Evolutionary conservation across 2,888 invertebrate species (phyloP).

Genomic region (Catonia carolina): DNA sequence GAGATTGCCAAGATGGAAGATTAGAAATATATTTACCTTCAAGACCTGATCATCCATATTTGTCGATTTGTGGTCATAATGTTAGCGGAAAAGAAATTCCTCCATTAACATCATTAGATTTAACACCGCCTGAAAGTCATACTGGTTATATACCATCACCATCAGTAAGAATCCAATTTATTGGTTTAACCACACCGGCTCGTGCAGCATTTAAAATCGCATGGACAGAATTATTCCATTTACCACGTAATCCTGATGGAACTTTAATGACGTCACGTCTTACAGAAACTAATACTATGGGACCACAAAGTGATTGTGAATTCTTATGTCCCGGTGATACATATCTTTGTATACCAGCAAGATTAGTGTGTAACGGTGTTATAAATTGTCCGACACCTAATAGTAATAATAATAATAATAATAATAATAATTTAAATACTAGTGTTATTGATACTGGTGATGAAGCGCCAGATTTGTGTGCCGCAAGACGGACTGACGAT

Average conservation of each 20-base stretch:
- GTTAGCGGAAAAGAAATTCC: conserved; percentile 71
- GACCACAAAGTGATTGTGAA: conserved; percentile 52
- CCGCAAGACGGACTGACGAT: conserved; percentile 47
- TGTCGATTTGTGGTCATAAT: conserved; percentile 80
- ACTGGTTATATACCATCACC: conserved; percentile 55
- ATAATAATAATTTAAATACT: conserved; percentile 32
- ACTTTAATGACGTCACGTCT: conserved; percentile 69
- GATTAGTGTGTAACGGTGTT: conserved; percentile 79
- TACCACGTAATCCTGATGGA: conserved; percentile 77
- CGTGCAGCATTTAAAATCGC: conserved; percentile 80
- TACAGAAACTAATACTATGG: conserved; percentile 40
- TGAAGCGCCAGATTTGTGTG: conserved; percentile 69
- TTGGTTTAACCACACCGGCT: conserved; percentile 67
- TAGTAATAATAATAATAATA: conserved; percentile 23
- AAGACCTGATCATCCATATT: conserved; percentile 56
- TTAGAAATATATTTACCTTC: conserved; percentile 74
- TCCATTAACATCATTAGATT: conserved; percentile 46
- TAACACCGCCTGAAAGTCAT: conserved; percentile 50
- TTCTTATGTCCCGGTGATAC: conserved; percentile 82
- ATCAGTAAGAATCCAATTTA: conserved; percentile 37
- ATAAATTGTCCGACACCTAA: conserved; percentile 69
- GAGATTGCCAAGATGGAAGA: conserved; percentile 79
- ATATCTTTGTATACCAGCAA: conserved; percentile 73
- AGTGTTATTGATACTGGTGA: conserved; percentile 54
- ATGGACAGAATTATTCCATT: conserved; percentile 82